These are phyloP conservation scores for Tortricodes alternella DNA, from an alignment of 2,888 invertebrate genomes.

Conservation along the genomic window DNA sequence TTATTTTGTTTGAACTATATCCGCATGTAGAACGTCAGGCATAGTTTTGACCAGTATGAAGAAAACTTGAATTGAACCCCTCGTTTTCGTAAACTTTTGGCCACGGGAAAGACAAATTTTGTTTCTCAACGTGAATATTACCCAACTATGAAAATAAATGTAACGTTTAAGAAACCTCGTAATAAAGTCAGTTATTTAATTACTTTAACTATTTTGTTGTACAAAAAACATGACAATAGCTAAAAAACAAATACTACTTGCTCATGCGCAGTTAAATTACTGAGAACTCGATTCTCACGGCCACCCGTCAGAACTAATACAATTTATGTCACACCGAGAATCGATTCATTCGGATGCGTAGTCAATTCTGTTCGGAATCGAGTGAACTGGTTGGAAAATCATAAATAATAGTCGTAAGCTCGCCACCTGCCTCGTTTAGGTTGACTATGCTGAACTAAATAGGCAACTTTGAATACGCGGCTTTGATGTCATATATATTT, in stretches of 20 bases:
- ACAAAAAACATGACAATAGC: not conserved
- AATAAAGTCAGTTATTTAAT: too few species aligned
- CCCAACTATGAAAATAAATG: too few species aligned
- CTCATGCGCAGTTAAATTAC: constrained; percentile 12
- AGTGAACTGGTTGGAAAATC: constrained; percentile 12
- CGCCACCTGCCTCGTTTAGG: constrained; percentile 4
- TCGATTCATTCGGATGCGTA: constrained; percentile 34
- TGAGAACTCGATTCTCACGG: constrained; percentile 33
- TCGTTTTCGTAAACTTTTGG: too few species aligned
- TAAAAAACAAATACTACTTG: not conserved
- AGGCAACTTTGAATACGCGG: not conserved
- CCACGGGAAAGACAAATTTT: too few species aligned
- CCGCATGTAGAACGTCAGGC: too few species aligned
- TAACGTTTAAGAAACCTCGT: too few species aligned
- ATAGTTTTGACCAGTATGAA: too few species aligned
- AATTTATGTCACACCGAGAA: constrained; percentile 36
- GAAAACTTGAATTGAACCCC: too few species aligned
- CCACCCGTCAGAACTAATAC: constrained; percentile 33
- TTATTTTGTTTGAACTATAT: too few species aligned
- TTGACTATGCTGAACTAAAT: not conserved
- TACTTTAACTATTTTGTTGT: too few species aligned
- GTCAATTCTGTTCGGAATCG: constrained; percentile 28
- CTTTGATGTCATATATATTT: too few species aligned
- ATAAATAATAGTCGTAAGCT: constrained; percentile 2
- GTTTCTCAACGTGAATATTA: too few species aligned